Evolutionary conservation across 2,888 invertebrate species (phyloP).

Genomic region (Drosophila lutescens): DNA sequence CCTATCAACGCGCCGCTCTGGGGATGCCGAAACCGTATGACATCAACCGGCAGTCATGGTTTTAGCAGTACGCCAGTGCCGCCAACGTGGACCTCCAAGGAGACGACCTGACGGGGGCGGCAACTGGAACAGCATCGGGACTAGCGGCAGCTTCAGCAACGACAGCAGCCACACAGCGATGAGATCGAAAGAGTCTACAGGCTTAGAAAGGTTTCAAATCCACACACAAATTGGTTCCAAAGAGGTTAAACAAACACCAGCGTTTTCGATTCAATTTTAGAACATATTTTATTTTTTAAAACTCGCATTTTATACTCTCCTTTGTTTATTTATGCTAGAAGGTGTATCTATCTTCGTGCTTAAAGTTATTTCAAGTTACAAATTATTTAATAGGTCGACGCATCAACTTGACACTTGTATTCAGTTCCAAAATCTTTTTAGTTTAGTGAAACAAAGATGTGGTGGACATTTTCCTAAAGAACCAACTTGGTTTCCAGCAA

Average conservation of each 20-base stretch:
- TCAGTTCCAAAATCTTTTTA: neutral
- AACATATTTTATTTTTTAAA: neutral
- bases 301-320: neutral
- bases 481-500: neutral
- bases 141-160: slow-evolving; percentile 19
- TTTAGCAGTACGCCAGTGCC: slow-evolving; percentile 85
- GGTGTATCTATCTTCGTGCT: neutral
- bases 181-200: slow-evolving; percentile 3
- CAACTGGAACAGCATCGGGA: slow-evolving; percentile 40
- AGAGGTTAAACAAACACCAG: neutral
- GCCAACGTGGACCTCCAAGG: slow-evolving; percentile 76
- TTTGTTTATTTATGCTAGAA: neutral
- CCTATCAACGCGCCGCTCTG: slow-evolving; percentile 85
- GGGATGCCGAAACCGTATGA: slow-evolving; percentile 91
- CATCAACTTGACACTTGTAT: too few relatives aligned
- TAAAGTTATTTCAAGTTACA: neutral
- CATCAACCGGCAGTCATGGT: slow-evolving; percentile 89
- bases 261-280: neutral
- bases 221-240: slow-evolving; percentile 9
- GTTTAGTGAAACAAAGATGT: neutral
- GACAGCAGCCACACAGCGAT: slow-evolving; percentile 41
- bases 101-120: slow-evolving; percentile 67
- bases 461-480: neutral
- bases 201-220: slow-evolving; percentile 52
- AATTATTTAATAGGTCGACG: too few relatives aligned